Percentiles rank a stretch among this genome's conserved stretches.
Evolutionary conservation across 2,797 vertebrate species (phyloP).

Genomic region (Sebastes itinus): DNA sequence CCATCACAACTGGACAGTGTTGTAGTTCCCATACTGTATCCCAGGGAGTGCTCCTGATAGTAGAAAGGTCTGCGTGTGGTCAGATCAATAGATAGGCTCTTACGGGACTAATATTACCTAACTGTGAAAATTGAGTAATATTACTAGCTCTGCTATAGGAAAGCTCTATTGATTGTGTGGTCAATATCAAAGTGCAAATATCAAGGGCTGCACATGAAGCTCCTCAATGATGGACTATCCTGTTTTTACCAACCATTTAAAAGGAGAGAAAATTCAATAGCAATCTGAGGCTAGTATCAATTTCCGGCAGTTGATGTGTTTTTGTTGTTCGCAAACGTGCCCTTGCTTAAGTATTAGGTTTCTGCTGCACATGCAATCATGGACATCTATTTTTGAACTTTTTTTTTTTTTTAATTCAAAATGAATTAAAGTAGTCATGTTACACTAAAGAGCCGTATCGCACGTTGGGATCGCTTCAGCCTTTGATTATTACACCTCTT

Average conservation of each 20-base stretch:
- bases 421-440: not conserved
- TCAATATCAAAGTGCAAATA: constrained; percentile 76
- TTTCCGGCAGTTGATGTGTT: constrained; percentile 58
- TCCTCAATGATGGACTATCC: constrained; percentile 57
- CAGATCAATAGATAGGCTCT: constrained; percentile 75
- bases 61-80: constrained; percentile 36
- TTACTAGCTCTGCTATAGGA: constrained; percentile 71
- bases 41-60: constrained; percentile 7
- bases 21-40: not conserved
- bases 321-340: constrained; percentile 35
- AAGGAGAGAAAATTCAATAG: constrained; percentile 61
- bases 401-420: not conserved
- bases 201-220: constrained; percentile 62
- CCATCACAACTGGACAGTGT: not conserved
- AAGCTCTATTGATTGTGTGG: constrained; percentile 77
- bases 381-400: constrained; percentile 18
- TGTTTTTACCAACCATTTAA: constrained; percentile 66
- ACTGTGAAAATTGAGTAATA: constrained; percentile 80
- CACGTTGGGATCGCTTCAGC: not conserved
- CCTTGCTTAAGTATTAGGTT: constrained; percentile 55
- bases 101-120: constrained; percentile 76
- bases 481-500: not conserved
- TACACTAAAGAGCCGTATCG: not conserved
- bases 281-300: constrained; percentile 54
- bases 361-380: constrained; percentile 29